Percentiles rank a stretch among this genome's conserved stretches.
These are phyloP conservation scores for Plusia festucae DNA, from an alignment of 2,888 invertebrate genomes.

Conservation along the genomic window DNA sequence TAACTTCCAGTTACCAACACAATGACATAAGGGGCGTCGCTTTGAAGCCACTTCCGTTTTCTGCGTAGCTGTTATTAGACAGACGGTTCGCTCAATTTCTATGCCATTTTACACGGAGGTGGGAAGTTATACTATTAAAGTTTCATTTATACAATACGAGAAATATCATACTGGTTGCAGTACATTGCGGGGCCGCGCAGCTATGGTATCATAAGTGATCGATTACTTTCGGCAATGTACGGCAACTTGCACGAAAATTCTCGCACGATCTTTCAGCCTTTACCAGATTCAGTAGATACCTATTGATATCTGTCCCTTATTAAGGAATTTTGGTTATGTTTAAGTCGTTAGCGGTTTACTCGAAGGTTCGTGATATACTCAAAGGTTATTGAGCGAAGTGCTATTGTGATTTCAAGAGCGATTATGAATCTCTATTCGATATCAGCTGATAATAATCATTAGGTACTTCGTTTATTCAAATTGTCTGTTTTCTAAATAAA, in stretches of 20 bases:
- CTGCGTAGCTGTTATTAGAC: constrained; percentile 75
- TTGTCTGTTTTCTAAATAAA: background rate
- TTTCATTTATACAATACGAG: too few species aligned
- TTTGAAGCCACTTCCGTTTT: constrained; percentile 77
- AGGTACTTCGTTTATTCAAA: background rate
- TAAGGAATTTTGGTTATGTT: constrained; percentile 25
- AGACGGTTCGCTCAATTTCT: constrained; percentile 69
- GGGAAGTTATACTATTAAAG: constrained; percentile 52
- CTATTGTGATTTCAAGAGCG: constrained; percentile 35
- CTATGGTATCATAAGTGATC: too few species aligned
- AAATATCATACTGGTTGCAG: too few species aligned
- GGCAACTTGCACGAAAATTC: too few species aligned
- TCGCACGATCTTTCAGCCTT: too few species aligned
- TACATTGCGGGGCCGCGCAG: too few species aligned
- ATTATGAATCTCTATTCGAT: background rate
- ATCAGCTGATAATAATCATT: background rate
- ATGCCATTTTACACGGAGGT: constrained; percentile 63
- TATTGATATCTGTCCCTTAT: constrained; percentile 56
- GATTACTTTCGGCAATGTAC: too few species aligned
- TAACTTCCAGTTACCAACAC: constrained; percentile 76
- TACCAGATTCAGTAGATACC: background rate
- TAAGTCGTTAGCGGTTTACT: constrained; percentile 37
- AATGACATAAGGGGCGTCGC: constrained; percentile 77
- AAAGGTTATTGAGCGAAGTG: constrained; percentile 11
- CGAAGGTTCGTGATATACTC: constrained; percentile 19